phyloP scores from a whole-genome alignment of 1,140 invertebrate genomes.

The Drosophila hydei region DNA sequence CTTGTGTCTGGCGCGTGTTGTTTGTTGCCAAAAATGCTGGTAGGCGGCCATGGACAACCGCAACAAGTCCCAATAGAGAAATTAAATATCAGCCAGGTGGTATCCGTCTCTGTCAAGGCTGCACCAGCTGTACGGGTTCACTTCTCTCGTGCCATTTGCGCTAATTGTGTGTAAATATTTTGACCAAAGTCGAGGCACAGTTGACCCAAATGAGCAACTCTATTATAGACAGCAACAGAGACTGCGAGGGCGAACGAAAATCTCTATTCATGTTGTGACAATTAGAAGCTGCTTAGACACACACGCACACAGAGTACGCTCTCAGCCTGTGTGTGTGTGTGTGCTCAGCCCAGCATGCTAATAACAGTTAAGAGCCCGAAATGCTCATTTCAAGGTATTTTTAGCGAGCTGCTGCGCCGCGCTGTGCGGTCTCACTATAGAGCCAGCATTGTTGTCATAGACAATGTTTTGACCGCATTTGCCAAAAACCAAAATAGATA shows the following conservation, averaged over 20 bases:
- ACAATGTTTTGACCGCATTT: conserved; percentile 82
- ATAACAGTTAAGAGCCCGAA: conserved; percentile 74
- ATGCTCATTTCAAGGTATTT: conserved; percentile 80
- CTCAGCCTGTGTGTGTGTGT: conserved; percentile 1
- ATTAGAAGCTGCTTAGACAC: conserved; percentile 71
- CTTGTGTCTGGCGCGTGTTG: conserved; percentile 65
- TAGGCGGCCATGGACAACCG: conserved; percentile 26
- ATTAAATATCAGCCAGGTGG: conserved; percentile 52
- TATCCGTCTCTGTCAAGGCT: background rate
- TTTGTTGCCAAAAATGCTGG: conserved; percentile 49
- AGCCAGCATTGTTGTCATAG: conserved; percentile 64
- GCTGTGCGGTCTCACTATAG: conserved; percentile 74
- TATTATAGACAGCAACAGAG: conserved; percentile 25
- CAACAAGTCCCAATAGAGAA: conserved; percentile 61
- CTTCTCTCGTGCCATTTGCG: conserved; percentile 68
- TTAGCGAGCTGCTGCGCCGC: conserved; percentile 30
- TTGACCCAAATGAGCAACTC: conserved; percentile 29
- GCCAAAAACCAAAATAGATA: conserved; percentile 66
- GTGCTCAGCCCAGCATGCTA: conserved; percentile 66
- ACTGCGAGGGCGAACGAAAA: background rate
- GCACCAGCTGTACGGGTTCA: background rate
- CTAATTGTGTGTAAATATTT: conserved; percentile 81
- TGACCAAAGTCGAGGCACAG: conserved; percentile 40
- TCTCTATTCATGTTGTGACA: conserved; percentile 52
- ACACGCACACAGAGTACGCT: background rate